Conservation (phyloP, 2,888 invertebrate genomes). For the Acronicta aceris region DNA sequence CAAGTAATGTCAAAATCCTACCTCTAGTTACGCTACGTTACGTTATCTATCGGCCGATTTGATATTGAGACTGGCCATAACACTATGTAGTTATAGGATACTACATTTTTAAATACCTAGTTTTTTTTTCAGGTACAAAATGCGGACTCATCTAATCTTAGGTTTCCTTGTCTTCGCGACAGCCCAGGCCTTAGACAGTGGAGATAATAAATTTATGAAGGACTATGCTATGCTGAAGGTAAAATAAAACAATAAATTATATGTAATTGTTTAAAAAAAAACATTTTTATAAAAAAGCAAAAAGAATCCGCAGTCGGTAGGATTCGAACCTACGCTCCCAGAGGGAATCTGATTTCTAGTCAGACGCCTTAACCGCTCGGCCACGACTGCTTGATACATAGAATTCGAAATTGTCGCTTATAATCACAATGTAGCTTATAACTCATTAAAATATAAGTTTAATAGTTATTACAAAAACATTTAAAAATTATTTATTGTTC, state of each 20-base stretch:
- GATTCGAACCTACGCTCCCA: slow-evolving; percentile 97
- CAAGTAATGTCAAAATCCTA: no score
- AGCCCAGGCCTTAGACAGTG: slow-evolving; percentile 84
- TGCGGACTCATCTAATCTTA: slow-evolving; percentile 59
- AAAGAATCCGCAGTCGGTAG: slow-evolving; percentile 93
- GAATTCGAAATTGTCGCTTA: not conserved
- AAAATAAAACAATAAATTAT: slow-evolving; percentile 28
- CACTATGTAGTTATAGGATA: no score
- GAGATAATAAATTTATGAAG: slow-evolving; percentile 91
- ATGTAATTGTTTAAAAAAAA: no score
- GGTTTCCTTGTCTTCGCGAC: slow-evolving; percentile 68
- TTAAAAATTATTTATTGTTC: no score
- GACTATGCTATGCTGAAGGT: slow-evolving; percentile 93
- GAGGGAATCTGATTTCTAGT: slow-evolving; percentile 97
- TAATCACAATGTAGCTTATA: no score
- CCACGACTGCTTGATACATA: slow-evolving; percentile 91
- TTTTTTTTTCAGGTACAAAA: slow-evolving; percentile 49
- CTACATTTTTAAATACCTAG: not conserved
- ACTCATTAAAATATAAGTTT: no score
- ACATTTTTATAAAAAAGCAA: slow-evolving; percentile 39
- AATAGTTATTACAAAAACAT: no score
- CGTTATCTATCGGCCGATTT: no score
- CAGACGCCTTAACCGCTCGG: slow-evolving; percentile 97
- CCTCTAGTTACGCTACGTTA: no score
- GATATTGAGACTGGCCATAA: no score